Conservation (phyloP, 2,888 invertebrate genomes). For the Folsomia manolachei region DNA sequence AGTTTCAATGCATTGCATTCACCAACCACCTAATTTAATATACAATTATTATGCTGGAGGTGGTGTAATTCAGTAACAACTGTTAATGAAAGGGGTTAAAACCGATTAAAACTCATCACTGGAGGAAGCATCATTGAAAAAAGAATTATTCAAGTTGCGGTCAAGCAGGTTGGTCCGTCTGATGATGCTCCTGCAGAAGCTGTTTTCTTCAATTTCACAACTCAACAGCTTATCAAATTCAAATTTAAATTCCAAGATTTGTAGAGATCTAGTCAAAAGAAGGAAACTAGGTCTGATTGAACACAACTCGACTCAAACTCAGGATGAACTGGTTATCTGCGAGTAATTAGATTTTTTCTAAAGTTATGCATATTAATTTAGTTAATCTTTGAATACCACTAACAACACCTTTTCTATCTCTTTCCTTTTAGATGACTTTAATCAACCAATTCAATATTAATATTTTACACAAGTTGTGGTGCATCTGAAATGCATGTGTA, state of each 20-base stretch:
- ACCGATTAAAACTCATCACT: conserved; percentile 16
- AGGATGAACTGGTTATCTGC: conserved; percentile 20
- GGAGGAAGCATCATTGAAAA: background rate
- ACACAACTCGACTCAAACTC: too few relatives aligned
- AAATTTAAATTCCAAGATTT: background rate
- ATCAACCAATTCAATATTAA: too few relatives aligned
- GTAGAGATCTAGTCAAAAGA: conserved; percentile 11
- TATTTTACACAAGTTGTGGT: too few relatives aligned
- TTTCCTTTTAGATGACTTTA: too few relatives aligned
- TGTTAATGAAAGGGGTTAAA: conserved; percentile 16
- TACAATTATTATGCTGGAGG: conserved; percentile 4
- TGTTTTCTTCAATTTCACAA: conserved; percentile 17
- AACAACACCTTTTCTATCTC: background rate
- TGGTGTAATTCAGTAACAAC: conserved; percentile 11
- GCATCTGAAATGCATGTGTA: too few relatives aligned
- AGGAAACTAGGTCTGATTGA: too few relatives aligned
- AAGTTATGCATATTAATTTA: conserved; percentile 40
- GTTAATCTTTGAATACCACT: background rate
- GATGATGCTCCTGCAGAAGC: conserved; percentile 18
- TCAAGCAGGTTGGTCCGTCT: background rate
- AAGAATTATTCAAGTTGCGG: conserved; percentile 7
- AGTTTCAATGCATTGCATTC: background rate
- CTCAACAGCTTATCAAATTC: conserved; percentile 19
- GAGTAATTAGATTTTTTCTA: conserved; percentile 41
- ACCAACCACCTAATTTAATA: conserved; percentile 1